phyloP scores from a whole-genome alignment of 2,888 invertebrate genomes.

The Ormyrus pomaceus region DNA sequence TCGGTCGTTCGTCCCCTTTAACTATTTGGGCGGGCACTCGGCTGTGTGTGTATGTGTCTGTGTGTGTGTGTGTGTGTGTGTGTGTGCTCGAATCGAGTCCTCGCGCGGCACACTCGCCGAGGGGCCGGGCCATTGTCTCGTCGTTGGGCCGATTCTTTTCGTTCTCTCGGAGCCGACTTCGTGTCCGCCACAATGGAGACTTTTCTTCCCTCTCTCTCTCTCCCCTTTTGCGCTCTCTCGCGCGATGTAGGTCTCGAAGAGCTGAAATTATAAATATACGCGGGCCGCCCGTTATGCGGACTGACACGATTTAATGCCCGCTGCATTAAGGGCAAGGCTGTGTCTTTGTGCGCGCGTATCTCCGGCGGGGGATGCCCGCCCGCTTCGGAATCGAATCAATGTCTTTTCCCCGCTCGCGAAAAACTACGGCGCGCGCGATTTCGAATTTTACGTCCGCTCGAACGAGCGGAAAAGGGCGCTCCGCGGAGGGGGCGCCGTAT shows the following conservation, averaged over 20 bases:
- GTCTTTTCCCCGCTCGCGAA: too few species aligned
- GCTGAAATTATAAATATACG: slow-evolving; percentile 32
- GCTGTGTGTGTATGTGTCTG: too few species aligned
- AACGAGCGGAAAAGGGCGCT: too few species aligned
- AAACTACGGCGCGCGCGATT: too few species aligned
- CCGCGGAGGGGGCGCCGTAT: too few species aligned
- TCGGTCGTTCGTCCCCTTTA: too few species aligned
- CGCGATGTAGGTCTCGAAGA: slow-evolving; percentile 31
- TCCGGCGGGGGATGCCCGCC: too few species aligned
- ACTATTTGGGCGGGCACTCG: too few species aligned
- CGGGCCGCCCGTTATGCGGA: too few species aligned
- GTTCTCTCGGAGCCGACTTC: not conserved
- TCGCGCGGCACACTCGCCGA: not conserved
- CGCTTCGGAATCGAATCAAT: too few species aligned
- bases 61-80: too few species aligned
- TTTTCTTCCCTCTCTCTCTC: not conserved
- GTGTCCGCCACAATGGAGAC: not conserved
- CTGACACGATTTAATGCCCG: slow-evolving; percentile 23
- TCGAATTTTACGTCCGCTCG: too few species aligned
- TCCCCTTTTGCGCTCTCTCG: not conserved
- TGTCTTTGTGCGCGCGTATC: not conserved
- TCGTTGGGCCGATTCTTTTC: not conserved
- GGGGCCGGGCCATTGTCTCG: not conserved
- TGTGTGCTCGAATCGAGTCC: slow-evolving; percentile 6
- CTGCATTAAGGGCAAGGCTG: slow-evolving; percentile 8